A percentile compares a stretch with the other conserved stretches of the same genome.
These are phyloP conservation scores for Linnaemya vulpina DNA, from an alignment of 2,888 invertebrate species.

Conservation along the genomic window DNA sequence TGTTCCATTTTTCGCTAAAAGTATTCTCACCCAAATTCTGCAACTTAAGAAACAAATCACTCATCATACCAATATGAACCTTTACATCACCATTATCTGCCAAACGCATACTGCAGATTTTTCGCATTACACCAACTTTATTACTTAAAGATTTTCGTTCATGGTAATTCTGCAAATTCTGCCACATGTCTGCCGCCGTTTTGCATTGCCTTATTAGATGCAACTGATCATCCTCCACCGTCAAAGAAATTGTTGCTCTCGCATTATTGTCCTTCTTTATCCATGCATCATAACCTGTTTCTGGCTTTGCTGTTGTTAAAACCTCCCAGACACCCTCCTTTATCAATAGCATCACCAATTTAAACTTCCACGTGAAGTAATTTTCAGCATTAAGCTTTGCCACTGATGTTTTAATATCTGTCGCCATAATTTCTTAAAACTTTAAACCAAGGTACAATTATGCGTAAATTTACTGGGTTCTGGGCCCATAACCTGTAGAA, in stretches of 20 bases:
- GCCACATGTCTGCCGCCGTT: slow-evolving; percentile 13
- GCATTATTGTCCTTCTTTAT: slow-evolving; percentile 3
- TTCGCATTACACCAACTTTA: background rate
- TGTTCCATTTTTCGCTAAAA: slow-evolving; percentile 25
- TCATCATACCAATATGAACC: too few species aligned
- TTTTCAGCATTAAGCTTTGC: background rate
- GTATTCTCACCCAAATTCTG: background rate
- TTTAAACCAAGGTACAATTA: too few species aligned
- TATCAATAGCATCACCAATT: background rate
- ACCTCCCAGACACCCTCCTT: background rate
- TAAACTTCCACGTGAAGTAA: slow-evolving; percentile 10
- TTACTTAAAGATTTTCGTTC: slow-evolving; percentile 5
- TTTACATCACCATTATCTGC: slow-evolving; percentile 6
- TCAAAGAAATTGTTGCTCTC: slow-evolving; percentile 17
- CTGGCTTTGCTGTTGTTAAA: background rate
- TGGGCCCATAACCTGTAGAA: too few species aligned
- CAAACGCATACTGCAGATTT: background rate
- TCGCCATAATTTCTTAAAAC: background rate
- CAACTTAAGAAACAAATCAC: too few species aligned
- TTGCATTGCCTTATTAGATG: slow-evolving; percentile 17
- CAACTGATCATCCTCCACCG: slow-evolving; percentile 15
- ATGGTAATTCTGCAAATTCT: slow-evolving; percentile 23
- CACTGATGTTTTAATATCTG: background rate
- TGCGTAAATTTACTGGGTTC: too few species aligned
- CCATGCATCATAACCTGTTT: background rate